Evolutionary conservation across 2,113 vertebrate species (phyloP), one percentile per base, ranked within the genome.

Genomic region (Menura novaehollandiae): DNA sequence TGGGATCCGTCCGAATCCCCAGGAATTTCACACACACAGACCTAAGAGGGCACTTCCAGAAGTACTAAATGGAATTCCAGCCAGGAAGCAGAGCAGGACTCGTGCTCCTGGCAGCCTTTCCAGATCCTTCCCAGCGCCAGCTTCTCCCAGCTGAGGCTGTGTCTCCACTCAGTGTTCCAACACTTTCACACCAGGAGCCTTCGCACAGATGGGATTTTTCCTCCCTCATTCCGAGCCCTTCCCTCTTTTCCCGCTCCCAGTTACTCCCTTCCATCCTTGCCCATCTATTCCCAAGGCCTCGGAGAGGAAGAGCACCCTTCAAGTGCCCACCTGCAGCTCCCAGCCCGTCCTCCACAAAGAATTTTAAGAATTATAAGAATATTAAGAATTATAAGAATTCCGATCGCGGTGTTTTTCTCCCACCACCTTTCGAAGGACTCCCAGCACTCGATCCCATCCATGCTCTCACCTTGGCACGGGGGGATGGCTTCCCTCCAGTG

Each of bases 401-500:
- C 39, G 39, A 41, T 13, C 9, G 39, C 39, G 39, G 39, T 13
- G 39, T 41, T 41, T 41, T 13, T 41, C 13, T 13, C 39, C 39
- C 39, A 41, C 39, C 39, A 13, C 39, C 39, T 41, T 41, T 52
- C 39, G 1, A n/a, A 11, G 1, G 11, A 15, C n/a, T 16, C n/a
- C 30, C 0, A 1, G 33, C 15, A 16, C 26, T 9, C 0, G 0
- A 0, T 2, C 1, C 0, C 2, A 0, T 11, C 13, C 19, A 12
- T 0, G 49, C 74, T 13, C 98, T 98, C 91, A 99, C 99, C 99
- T 99, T 99, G 99, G 97, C 99, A 99, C 79, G 99, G 98, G 3
- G 99, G 99, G 84, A 98, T 98, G 2, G 98, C 99, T 32, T 99
- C 98, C 7, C 98, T 99, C 99, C 99, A 99, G 92, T 99, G 98